These are phyloP conservation scores for Chunga burmeisteri DNA, from an alignment of 2,113 vertebrate genomes.

Conservation along the genomic window DNA sequence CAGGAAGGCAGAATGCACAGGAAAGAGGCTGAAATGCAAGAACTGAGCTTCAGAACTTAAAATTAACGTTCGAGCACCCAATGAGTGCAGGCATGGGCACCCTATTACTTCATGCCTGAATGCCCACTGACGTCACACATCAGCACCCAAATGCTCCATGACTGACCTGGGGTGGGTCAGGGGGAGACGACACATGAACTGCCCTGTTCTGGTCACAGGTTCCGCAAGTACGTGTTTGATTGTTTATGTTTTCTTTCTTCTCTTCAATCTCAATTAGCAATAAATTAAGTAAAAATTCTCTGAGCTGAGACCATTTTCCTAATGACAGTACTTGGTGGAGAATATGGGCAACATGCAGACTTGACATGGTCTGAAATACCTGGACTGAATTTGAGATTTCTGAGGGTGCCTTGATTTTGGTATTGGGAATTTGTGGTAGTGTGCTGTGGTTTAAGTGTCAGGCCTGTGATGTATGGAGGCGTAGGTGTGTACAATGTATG, in stretches of 20 bases:
- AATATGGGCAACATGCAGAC: rapidly evolving
- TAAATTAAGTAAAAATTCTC: background rate
- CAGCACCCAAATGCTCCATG: background rate
- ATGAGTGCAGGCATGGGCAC: background rate
- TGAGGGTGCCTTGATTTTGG: background rate
- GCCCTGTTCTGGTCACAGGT: background rate
- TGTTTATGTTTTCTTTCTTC: background rate
- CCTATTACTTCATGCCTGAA: background rate
- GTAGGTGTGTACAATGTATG: background rate
- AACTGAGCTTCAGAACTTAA: background rate
- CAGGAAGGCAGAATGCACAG: background rate
- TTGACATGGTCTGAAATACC: background rate
- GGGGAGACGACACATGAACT: background rate
- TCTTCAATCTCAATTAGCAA: background rate
- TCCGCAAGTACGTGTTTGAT: background rate
- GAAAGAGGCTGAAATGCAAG: background rate
- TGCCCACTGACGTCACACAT: rapidly evolving
- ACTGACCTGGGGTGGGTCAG: background rate
- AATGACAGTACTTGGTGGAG: background rate
- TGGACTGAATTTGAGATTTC: background rate
- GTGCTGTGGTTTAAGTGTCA: background rate
- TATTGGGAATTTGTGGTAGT: background rate
- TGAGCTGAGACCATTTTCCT: background rate
- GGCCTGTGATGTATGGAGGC: rapidly evolving
- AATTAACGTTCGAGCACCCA: rapidly evolving